These are phyloP conservation scores for Drosophila truncata DNA, from an alignment of 1,140 invertebrate genomes.

Conservation along the genomic window DNA sequence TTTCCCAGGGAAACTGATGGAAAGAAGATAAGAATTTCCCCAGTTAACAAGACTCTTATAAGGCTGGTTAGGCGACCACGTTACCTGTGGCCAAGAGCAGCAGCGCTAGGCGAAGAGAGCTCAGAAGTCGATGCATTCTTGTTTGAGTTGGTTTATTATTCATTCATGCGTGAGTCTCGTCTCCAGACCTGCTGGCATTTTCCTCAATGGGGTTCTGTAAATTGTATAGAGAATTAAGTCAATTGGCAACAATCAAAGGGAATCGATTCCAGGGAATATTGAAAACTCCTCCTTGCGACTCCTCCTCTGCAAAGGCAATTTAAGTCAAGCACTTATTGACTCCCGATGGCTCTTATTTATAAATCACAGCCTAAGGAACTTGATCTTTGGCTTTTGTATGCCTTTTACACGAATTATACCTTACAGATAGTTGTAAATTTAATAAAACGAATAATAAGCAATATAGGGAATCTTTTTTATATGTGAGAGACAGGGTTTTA, in stretches of 20 bases:
- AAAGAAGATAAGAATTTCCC: background rate
- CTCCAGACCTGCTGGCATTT: slow-evolving; percentile 17
- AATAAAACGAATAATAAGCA: no score
- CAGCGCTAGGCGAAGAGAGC: slow-evolving; percentile 1
- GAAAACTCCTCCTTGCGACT: slow-evolving; percentile 3
- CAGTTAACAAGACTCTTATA: slow-evolving; percentile 1
- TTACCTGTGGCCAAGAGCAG: slow-evolving; percentile 26
- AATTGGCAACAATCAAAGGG: slow-evolving; percentile 42
- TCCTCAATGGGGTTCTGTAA: slow-evolving; percentile 15
- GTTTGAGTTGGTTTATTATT: background rate
- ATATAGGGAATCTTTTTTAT: background rate
- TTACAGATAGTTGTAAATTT: background rate
- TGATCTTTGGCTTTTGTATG: background rate
- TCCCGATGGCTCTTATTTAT: background rate
- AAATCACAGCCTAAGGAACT: background rate
- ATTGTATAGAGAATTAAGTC: slow-evolving; percentile 27
- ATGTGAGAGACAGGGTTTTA: background rate
- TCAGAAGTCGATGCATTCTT: slow-evolving; percentile 22
- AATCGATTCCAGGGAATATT: slow-evolving; percentile 7
- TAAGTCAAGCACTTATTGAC: background rate
- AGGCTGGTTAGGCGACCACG: background rate
- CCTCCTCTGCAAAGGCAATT: background rate
- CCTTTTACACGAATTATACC: background rate
- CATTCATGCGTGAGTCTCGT: slow-evolving; percentile 6
- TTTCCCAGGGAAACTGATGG: slow-evolving; percentile 36